Base-by-base conservation (phyloP, 1,140 invertebrate genomes). In the Tetraneura akinire region DNA sequence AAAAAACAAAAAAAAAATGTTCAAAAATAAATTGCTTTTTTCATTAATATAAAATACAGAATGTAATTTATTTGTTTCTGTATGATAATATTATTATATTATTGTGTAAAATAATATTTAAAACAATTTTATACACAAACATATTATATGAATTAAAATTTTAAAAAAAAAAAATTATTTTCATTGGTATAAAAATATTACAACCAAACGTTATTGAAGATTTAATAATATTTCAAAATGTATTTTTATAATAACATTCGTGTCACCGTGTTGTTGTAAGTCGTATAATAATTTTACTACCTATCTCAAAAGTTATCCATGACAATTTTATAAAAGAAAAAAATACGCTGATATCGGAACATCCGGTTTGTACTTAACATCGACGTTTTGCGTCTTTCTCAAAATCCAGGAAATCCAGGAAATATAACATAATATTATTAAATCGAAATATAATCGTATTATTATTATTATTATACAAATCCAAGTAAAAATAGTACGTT, bases 21-120 rank as follows among this genome's bases (percentile, higher is more conserved):
- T 49, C 45, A 5, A 26, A 70, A 26, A 70, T 37, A 47, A 70
- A 70, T 49, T 47, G 47, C 42, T 29, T 49, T 70, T 49, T 26
- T 45, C 45, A 18, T 70, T 70, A 26, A 26, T 49, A 23, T 14
- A 3, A 45, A 45, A 11, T 23, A 45, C 21, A 23, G 37, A 42
- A 21, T 1, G 1, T 68, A 42, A 18, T 6, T 37, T 16, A 8
- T 42, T 45, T 42, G 45, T n/a, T n/a, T 21, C 42, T 13, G 11
- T 23, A 68, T 45, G 14, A 37, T 8, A 21, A 66, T 42, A n/a
- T 13, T 37, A 57, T 23, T 57, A 57, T 23, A 57, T 57, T 14
- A 23, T 26, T 14, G 55, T 14, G 11, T 1, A 29, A 9, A 60
- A 29, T 60, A 29, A 29, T n/a, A n/a, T n/a, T n/a, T n/a, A n/a